Base-by-base conservation (phyloP, 2,113 vertebrate species). In the Amphiprion percula region DNA sequence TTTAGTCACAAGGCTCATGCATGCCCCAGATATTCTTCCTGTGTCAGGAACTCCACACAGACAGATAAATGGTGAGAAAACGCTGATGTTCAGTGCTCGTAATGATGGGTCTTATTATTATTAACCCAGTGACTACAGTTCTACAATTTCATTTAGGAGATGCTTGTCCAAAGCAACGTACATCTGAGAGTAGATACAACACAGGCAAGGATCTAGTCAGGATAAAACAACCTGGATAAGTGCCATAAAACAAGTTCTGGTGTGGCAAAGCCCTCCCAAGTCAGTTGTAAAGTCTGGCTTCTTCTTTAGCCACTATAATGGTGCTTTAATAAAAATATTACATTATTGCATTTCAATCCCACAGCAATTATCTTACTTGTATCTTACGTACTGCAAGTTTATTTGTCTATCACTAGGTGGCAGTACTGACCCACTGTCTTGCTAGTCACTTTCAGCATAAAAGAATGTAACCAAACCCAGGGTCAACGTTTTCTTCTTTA, bases 1-100 rank as follows among this genome's bases (percentile, higher is more conserved):
- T 8, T 90, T 99, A 77, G 95, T 99, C 71, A 94, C 90, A 39
- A 96, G 91, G 63, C 96, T 99, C 90, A 97, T 99, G 96, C 82
- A 94, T 2, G 94, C 95, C 6, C 94, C 95, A 61, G 92, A 97
- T 60, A 81, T 97, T 74, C 95, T 97, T 41, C 95, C 94, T 5
- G 92, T 97, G 26, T 93, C 95, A 12, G 96, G 95, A 59, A 94
- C 94, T 12, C 95, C 96, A 21, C 95, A 96, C 14, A 95, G 96
- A 50, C 98, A 97, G 87, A 97, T 98, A 77, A 93, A 97, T 60
- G 97, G 98, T 98, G 78, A 79, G 79, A 15, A 49, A 8, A 28
- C 4, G 24, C 3, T 44, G 16, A 23, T 62, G 11, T 33, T 49
- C 1, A n/a, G 15, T n/a, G 11, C 24, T 26, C 3, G 10, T 55